phyloP scores from a whole-genome alignment of 1,140 invertebrate genomes.

The Lineus longissimus region DNA sequence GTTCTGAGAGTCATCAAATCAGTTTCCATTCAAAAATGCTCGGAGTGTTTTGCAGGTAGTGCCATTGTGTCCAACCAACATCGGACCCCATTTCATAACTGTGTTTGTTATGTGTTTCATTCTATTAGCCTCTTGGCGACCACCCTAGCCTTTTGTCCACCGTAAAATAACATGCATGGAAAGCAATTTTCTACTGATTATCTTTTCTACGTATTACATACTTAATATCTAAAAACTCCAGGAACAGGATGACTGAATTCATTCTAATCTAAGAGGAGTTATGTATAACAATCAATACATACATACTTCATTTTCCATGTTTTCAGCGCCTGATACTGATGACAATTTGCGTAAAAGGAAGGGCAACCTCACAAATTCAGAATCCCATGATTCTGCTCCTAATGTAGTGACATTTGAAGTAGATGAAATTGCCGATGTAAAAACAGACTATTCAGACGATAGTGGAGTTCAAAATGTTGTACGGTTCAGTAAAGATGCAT shows the following conservation, averaged over 20 bases:
- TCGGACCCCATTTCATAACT: no score
- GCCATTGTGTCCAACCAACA: no score
- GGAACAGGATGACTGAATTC: not conserved
- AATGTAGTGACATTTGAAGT: slow-evolving; percentile 53
- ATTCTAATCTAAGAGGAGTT: no score
- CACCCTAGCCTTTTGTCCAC: no score
- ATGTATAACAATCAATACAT: no score
- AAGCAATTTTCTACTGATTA: no score
- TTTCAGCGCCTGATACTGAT: slow-evolving; percentile 2
- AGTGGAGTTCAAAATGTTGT: slow-evolving; percentile 84
- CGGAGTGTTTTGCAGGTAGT: not conserved
- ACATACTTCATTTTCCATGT: no score
- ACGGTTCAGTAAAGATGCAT: slow-evolving; percentile 69
- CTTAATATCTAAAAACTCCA: slow-evolving; percentile 7
- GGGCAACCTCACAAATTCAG: slow-evolving; percentile 17
- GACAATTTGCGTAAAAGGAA: slow-evolving; percentile 19
- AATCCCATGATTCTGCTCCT: not conserved
- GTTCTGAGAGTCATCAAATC: not conserved
- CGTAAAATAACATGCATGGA: no score
- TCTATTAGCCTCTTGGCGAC: no score
- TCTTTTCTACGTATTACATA: no score
- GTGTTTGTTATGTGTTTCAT: no score
- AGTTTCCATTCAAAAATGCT: not conserved
- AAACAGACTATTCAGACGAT: slow-evolving; percentile 59
- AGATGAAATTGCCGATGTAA: slow-evolving; percentile 41